phyloP scores from a whole-genome alignment of 2,797 vertebrate genomes.

The Serranus cabrilla region DNA sequence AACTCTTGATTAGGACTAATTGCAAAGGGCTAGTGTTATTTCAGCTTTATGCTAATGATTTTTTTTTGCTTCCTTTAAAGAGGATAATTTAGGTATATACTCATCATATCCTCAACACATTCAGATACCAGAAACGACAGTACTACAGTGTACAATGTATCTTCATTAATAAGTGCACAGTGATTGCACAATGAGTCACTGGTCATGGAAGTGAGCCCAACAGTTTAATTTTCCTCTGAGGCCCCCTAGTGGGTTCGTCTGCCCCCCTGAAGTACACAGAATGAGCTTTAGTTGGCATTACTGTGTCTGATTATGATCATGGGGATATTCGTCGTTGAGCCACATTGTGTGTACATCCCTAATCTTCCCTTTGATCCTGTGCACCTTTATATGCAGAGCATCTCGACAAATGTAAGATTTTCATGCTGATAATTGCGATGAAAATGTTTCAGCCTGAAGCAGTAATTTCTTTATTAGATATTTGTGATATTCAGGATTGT shows the following conservation, averaged over 20 bases:
- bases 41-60: not conserved
- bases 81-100: not conserved
- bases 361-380: constrained; percentile 17
- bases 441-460: constrained; percentile 5
- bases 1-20: constrained; percentile 1
- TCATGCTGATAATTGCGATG: constrained; percentile 23
- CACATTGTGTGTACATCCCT: constrained; percentile 26
- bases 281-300: not conserved
- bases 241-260: constrained; percentile 24
- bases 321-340: not conserved
- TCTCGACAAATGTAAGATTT: constrained; percentile 8
- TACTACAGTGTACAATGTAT: not conserved
- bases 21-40: not conserved
- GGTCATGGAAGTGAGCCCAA: not conserved
- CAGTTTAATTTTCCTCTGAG: not conserved
- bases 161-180: constrained; percentile 5
- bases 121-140: not conserved
- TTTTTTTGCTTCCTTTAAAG: not conserved
- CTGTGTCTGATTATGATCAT: not conserved
- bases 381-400: not conserved
- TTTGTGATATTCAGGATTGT: constrained; percentile 13
- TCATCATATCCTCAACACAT: not conserved
- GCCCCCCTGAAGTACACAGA: not conserved
- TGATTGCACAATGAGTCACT: not conserved
- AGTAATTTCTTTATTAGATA: not conserved